These are phyloP conservation scores for Regulus satrapa DNA, from an alignment of 2,113 vertebrate genomes.

Conservation along the genomic window DNA sequence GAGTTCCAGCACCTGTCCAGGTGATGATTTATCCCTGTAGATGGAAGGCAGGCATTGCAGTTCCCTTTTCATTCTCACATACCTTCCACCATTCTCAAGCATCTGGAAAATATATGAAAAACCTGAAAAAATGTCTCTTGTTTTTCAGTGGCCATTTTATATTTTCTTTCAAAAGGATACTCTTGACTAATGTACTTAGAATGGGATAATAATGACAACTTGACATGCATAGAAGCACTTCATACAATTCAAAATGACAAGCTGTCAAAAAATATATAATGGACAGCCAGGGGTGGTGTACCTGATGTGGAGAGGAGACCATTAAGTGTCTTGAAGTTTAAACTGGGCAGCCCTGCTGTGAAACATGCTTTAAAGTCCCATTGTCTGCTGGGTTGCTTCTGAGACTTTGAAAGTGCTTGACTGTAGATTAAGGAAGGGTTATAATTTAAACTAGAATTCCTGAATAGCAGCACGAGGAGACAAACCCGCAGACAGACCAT, in stretches of 20 bases:
- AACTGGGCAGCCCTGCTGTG: background rate
- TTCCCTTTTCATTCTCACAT: background rate
- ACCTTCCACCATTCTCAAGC: background rate
- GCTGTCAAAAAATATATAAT: conserved; percentile 4
- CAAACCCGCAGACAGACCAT: background rate
- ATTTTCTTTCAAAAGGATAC: background rate
- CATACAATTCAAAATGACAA: conserved; percentile 8
- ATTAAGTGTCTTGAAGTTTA: background rate
- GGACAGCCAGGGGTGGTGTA: background rate
- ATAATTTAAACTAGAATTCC: background rate
- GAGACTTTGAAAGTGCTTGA: background rate
- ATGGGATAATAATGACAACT: background rate
- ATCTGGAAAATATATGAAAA: too few relatives aligned
- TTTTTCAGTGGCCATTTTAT: background rate
- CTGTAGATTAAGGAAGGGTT: background rate
- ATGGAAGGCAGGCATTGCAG: background rate
- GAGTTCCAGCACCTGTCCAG: background rate
- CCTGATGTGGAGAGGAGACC: background rate
- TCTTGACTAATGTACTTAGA: background rate
- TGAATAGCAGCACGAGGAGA: background rate
- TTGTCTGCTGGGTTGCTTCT: background rate
- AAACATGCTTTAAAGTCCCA: background rate
- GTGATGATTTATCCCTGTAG: background rate
- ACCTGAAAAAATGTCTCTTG: background rate
- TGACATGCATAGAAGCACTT: background rate